A percentile compares a stretch with the other conserved stretches of the same genome.
Evolutionary conservation across 2,797 vertebrate genomes (phyloP).

Genomic region (Chaenodraco wilsoni): DNA sequence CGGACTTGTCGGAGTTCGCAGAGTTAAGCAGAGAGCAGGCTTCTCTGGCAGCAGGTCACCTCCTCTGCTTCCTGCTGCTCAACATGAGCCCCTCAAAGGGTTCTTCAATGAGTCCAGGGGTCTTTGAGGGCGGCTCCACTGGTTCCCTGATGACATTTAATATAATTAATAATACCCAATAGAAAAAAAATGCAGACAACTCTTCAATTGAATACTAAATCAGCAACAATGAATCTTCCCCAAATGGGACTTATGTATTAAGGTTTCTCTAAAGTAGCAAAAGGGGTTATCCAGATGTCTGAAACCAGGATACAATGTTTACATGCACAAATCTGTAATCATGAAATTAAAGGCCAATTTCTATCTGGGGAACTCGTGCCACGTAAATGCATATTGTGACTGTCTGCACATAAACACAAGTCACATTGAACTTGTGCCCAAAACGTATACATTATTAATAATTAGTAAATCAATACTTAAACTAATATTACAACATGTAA

Average conservation of each 20-base stretch:
- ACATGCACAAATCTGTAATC: not conserved
- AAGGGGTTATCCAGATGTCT: not conserved
- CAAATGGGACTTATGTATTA: constrained; percentile 13
- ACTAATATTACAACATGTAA: no score
- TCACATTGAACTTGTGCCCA: not conserved
- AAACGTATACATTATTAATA: no score
- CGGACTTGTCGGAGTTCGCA: constrained; percentile 59
- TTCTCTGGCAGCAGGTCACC: constrained; percentile 44
- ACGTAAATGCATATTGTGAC: not conserved
- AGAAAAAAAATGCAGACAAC: constrained; percentile 29
- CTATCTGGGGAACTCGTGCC: not conserved
- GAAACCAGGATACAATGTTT: not conserved
- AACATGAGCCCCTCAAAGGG: constrained; percentile 18
- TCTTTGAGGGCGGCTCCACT: not conserved
- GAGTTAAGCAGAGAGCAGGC: constrained; percentile 31
- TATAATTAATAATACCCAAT: constrained; percentile 31
- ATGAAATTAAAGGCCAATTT: not conserved
- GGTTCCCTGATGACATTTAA: constrained; percentile 32
- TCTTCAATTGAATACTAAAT: constrained; percentile 34
- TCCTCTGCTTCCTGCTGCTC: constrained; percentile 14
- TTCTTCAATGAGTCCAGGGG: constrained; percentile 2
- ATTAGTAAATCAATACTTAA: no score
- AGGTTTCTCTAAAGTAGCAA: not conserved
- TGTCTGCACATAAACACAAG: not conserved
- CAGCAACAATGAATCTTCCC: constrained; percentile 22